A percentile compares a stretch with the other conserved stretches of the same genome.
phyloP scores from a whole-genome alignment of 2,888 invertebrate genomes.

The Brachyopa scutellaris region DNA sequence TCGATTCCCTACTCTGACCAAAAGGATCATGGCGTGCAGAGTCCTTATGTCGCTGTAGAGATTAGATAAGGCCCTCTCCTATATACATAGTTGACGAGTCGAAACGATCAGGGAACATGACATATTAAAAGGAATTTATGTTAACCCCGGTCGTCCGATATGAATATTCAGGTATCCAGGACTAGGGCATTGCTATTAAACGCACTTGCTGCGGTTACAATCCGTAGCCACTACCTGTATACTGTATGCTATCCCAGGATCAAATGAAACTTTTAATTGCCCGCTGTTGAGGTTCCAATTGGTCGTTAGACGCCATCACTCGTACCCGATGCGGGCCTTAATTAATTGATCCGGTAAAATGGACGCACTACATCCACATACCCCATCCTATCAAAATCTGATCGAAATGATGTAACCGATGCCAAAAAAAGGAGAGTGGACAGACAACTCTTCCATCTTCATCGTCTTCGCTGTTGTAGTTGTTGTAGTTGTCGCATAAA shows the following conservation, averaged over 20 bases:
- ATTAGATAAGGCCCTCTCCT: constrained; percentile 58
- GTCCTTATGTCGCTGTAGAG: constrained; percentile 64
- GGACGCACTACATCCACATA: constrained; percentile 34
- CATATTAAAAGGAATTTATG: constrained; percentile 70
- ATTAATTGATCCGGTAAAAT: constrained; percentile 68
- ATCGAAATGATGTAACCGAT: constrained; percentile 66
- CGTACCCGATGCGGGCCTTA: constrained; percentile 12
- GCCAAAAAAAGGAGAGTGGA: constrained; percentile 54
- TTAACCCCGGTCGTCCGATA: constrained; percentile 32
- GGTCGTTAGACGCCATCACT: constrained; percentile 57
- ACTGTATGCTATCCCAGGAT: not conserved
- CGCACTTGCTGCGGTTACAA: constrained; percentile 27
- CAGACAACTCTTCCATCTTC: constrained; percentile 17
- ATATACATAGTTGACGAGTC: constrained; percentile 64
- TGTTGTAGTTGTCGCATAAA: constrained; percentile 41
- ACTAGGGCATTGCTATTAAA: constrained; percentile 30
- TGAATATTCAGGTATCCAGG: constrained; percentile 58
- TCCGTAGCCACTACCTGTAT: constrained; percentile 44
- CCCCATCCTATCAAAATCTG: constrained; percentile 62
- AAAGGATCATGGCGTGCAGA: constrained; percentile 57
- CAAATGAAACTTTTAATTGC: constrained; percentile 47
- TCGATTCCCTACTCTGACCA: constrained; percentile 45
- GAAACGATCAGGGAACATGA: constrained; percentile 59
- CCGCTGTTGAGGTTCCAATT: constrained; percentile 19
- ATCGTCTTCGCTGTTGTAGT: constrained; percentile 4